Conservation (phyloP, 2,888 invertebrate genomes). For the Epinotia nisella region DNA sequence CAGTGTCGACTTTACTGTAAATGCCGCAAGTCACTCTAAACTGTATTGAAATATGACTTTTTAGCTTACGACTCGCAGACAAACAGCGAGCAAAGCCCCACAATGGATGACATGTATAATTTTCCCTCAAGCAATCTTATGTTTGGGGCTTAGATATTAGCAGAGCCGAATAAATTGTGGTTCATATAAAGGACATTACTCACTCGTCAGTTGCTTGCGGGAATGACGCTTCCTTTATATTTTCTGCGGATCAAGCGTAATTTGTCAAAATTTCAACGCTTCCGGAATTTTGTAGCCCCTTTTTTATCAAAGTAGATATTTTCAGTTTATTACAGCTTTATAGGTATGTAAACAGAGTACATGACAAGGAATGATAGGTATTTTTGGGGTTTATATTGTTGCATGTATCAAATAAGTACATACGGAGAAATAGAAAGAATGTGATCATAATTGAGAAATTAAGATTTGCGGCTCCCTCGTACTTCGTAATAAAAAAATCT, state of each 20-base stretch:
- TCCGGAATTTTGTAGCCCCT: constrained; percentile 49
- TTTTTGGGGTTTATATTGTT: neutral
- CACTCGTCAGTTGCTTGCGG: constrained; percentile 71
- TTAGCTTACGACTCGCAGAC: neutral
- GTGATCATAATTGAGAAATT: too few relatives aligned
- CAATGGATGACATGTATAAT: constrained; percentile 32
- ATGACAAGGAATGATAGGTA: neutral
- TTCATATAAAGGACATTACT: constrained; percentile 69
- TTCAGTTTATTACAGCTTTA: neutral
- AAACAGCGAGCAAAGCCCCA: constrained; percentile 6
- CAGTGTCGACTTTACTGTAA: neutral
- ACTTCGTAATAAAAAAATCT: too few relatives aligned
- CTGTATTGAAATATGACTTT: neutral
- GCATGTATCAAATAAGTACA: neutral
- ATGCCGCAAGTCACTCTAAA: neutral
- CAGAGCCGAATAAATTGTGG: constrained; percentile 62
- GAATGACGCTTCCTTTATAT: constrained; percentile 74
- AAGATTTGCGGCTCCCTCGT: too few relatives aligned
- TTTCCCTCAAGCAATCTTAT: constrained; percentile 48
- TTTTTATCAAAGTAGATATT: constrained; percentile 8
- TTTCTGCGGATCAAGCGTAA: constrained; percentile 63
- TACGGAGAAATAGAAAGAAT: too few relatives aligned
- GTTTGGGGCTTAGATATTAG: constrained; percentile 58
- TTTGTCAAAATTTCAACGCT: constrained; percentile 76
- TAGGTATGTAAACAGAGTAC: neutral